These are phyloP conservation scores for Albula glossodonta DNA, from an alignment of 2,113 vertebrate genomes.

Conservation along the genomic window DNA sequence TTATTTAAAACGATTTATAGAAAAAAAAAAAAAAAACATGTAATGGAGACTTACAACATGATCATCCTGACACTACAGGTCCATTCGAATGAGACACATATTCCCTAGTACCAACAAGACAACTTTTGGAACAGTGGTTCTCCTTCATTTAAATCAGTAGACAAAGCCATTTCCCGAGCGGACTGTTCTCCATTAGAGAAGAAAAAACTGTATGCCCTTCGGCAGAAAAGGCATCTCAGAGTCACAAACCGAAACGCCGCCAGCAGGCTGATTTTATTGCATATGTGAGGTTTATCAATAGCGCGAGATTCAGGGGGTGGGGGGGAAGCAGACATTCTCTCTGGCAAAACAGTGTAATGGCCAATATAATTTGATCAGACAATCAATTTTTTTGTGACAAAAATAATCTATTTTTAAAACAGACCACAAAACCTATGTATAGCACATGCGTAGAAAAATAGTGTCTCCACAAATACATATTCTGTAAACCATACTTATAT, in stretches of 20 bases:
- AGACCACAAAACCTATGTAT: conserved; percentile 64
- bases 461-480: conserved; percentile 68
- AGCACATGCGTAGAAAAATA: conserved; percentile 78
- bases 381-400: conserved; percentile 42
- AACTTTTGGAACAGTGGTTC: conserved; percentile 61
- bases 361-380: background rate
- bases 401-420: conserved; percentile 43
- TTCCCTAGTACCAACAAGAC: conserved; percentile 48
- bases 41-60: conserved; percentile 57
- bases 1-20: conserved; percentile 61
- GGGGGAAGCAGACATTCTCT: background rate
- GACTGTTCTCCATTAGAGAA: background rate
- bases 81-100: conserved; percentile 51
- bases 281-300: background rate
- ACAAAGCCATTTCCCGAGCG: conserved; percentile 48
- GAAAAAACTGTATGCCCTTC: background rate
- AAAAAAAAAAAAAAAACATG: conserved; percentile 70
- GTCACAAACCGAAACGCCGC: background rate
- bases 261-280: background rate
- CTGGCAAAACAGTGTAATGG: background rate
- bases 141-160: conserved; percentile 63
- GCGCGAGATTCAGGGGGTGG: background rate
- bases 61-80: conserved; percentile 49
- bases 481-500: conserved; percentile 70
- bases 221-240: background rate